Evolutionary conservation across 1,140 invertebrate genomes (phyloP).

Genomic region (Cardiocondyla obscurior): DNA sequence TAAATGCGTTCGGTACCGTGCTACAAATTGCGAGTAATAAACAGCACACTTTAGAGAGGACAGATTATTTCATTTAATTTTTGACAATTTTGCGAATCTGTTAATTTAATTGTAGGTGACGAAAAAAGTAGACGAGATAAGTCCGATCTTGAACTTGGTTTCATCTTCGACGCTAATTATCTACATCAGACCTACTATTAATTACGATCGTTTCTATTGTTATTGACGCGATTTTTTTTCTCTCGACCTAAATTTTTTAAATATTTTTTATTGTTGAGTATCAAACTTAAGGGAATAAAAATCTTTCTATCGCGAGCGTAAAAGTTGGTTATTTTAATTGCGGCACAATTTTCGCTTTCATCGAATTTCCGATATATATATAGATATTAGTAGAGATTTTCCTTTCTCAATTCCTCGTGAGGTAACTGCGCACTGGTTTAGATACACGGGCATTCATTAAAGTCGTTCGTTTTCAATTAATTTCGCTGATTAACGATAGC

Average conservation of each 20-base stretch:
- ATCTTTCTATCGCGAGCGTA: slow-evolving; percentile 6
- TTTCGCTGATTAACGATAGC: slow-evolving; percentile 58
- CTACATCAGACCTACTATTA: too few relatives aligned
- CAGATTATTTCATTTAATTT: not conserved
- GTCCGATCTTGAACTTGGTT: too few relatives aligned
- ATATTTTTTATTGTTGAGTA: too few relatives aligned
- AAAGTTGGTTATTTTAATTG: slow-evolving; percentile 35
- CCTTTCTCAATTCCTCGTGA: slow-evolving; percentile 1
- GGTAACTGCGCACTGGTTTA: not conserved
- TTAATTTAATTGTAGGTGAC: too few relatives aligned
- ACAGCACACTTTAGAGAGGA: not conserved
- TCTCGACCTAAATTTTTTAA: too few relatives aligned
- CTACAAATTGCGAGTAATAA: not conserved
- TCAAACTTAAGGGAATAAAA: slow-evolving; percentile 2
- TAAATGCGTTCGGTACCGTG: not conserved
- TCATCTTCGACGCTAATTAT: too few relatives aligned
- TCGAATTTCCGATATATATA: slow-evolving; percentile 46
- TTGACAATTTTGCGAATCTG: too few relatives aligned
- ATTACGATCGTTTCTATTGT: too few relatives aligned
- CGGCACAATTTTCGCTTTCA: slow-evolving; percentile 23
- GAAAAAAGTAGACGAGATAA: too few relatives aligned
- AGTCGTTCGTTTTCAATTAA: slow-evolving; percentile 60
- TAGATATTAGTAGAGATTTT: slow-evolving; percentile 38
- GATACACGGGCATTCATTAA: slow-evolving; percentile 49
- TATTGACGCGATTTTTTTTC: too few relatives aligned